A percentile compares a stretch with the other conserved stretches of the same genome.
phyloP scores from a whole-genome alignment of 2,113 vertebrate species.

The Maylandia zebra region DNA sequence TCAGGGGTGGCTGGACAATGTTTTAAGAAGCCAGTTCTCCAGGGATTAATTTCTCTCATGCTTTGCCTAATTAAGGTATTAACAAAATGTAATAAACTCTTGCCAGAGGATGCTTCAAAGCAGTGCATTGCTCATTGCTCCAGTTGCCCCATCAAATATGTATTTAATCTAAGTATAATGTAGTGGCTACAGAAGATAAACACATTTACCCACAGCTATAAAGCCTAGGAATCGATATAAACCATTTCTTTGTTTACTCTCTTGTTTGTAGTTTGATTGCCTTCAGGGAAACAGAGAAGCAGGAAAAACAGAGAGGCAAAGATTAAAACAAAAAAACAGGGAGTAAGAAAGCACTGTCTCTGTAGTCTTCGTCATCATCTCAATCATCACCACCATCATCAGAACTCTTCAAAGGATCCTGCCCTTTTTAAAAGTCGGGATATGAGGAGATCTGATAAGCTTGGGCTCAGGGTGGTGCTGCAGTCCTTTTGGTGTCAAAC shows the following conservation, averaged over 20 bases:
- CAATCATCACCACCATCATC: neutral
- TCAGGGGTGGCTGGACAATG: conserved; percentile 38
- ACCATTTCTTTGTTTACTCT: conserved; percentile 32
- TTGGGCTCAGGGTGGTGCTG: neutral
- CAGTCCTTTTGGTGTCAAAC: conserved; percentile 24
- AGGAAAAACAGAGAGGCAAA: neutral
- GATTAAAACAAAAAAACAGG: neutral
- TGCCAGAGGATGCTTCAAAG: conserved; percentile 19
- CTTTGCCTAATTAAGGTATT: conserved; percentile 52
- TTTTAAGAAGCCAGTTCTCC: conserved; percentile 26
- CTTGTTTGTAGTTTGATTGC: conserved; percentile 29
- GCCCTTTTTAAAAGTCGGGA: neutral
- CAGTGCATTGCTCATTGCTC: neutral
- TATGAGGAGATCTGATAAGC: conserved; percentile 26
- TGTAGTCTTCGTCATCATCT: neutral
- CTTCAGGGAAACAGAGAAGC: neutral
- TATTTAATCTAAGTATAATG: conserved; percentile 37
- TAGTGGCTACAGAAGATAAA: conserved; percentile 33
- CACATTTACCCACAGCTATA: conserved; percentile 27
- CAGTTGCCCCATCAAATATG: conserved; percentile 26
- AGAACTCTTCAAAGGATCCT: neutral
- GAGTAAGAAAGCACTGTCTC: neutral
- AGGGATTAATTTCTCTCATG: conserved; percentile 43
- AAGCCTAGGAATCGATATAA: conserved; percentile 38
- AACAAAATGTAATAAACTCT: conserved; percentile 43